Evolutionary conservation across 2,113 vertebrate species (phyloP).

Genomic region (western clawed frog (Xenopus tropicalis)): DNA sequence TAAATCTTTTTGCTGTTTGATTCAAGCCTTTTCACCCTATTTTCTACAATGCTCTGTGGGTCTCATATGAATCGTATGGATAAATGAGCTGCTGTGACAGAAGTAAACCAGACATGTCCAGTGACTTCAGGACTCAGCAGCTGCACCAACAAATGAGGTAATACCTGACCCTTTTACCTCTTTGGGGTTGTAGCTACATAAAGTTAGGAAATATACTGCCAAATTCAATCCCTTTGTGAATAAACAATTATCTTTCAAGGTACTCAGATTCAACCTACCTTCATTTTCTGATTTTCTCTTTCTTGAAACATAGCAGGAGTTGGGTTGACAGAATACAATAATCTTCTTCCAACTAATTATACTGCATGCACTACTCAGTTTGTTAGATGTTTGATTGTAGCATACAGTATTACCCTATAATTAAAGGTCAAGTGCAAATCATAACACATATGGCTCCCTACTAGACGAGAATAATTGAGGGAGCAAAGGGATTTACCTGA

Average conservation of each 20-base stretch:
- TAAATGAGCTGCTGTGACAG: conserved; percentile 43
- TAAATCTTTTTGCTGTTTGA: conserved; percentile 34
- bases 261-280: conserved; percentile 27
- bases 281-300: conserved; percentile 16
- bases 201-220: conserved; percentile 5
- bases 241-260: conserved; percentile 30
- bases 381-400: conserved; percentile 17
- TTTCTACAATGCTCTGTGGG: conserved; percentile 14
- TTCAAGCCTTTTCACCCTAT: conserved; percentile 23
- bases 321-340: conserved; percentile 27
- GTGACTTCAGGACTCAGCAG: conserved; percentile 43
- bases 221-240: conserved; percentile 8
- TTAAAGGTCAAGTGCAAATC: conserved; percentile 45
- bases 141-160: conserved; percentile 42
- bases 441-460: conserved; percentile 28
- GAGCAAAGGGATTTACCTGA: conserved; percentile 22
- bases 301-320: conserved; percentile 28
- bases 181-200: conserved; percentile 25
- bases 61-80: conserved; percentile 26
- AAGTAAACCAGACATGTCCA: conserved; percentile 43
- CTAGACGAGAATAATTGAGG: conserved; percentile 4
- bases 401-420: conserved; percentile 21
- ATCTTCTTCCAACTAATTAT: conserved; percentile 17
- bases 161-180: conserved; percentile 32
- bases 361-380: conserved; percentile 10